Evolutionary conservation across 2,888 invertebrate genomes (phyloP), one percentile per base, ranked within the genome.

Genomic region (Coleophora deauratella): DNA sequence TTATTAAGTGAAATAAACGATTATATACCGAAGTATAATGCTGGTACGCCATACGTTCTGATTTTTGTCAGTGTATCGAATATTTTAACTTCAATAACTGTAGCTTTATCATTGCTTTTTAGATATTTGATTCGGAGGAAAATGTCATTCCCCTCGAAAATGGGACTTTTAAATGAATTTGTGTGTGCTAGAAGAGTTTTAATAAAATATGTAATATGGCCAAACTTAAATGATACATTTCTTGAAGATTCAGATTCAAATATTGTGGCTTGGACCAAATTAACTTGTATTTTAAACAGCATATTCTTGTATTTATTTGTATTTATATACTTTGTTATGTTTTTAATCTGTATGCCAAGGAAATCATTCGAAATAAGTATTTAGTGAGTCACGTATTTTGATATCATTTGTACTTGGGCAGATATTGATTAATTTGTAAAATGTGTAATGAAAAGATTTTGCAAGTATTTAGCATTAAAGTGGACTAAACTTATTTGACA

Each of bases 61-160:
- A 38, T 59, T 1, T 75, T 64, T 35, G 58, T 63, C 8, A 52
- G 61, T 2, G 52, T 52, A 0, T 75, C 73, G 1, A 15, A 65
- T 9, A 11, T 66, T 30, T 38, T 68, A 12, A 65, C 61, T 0
- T 11, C 48, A 0, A n/a, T 59, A 9, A 41, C 53, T 1, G 13
- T 66, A 2, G 10, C 62, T 8, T 27, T 62, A 0, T 59, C 66
- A 1, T 49, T 67, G 1, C 3, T 49, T n/a, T 47, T 72, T 30
- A 49, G 40, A 30, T 44, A 36, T 12, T 15, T 73, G 7, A 52
- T 55, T 21, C 55, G 43, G 9, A 53, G 34, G 15, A 41, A 38
- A 1, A 44, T 36, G 0, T 13, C 38, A 1, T 51, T 63, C 1
- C 53, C 57, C 6, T 35, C 32, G 10, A 58, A 55, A 48, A 41